These are phyloP conservation scores for Corvus hawaiiensis DNA, from an alignment of 2,113 vertebrate species.

Conservation along the genomic window DNA sequence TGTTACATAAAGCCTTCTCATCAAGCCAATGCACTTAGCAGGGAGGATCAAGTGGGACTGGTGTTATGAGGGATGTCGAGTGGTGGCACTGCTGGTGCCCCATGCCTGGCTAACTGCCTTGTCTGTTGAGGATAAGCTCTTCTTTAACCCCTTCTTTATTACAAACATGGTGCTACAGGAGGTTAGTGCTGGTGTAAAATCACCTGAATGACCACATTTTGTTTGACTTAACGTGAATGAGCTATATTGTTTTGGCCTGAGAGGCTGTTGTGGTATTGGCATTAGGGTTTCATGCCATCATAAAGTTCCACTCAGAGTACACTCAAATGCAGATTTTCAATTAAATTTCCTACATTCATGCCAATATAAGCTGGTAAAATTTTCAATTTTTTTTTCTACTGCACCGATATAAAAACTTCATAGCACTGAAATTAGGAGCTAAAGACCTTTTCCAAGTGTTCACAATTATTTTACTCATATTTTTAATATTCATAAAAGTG, in stretches of 20 bases:
- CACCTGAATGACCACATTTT: neutral
- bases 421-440: conserved; percentile 40
- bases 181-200: neutral
- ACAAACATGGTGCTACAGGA: neutral
- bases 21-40: neutral
- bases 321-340: conserved; percentile 56
- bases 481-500: conserved; percentile 71
- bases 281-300: neutral
- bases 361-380: conserved; percentile 4
- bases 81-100: neutral
- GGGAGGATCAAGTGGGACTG: neutral
- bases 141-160: neutral
- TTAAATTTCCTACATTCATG: conserved; percentile 21
- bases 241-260: neutral
- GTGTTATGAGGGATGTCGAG: neutral
- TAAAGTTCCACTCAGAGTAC: neutral
- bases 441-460: conserved; percentile 55
- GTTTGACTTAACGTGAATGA: neutral
- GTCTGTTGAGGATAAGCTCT: neutral
- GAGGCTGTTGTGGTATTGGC: neutral
- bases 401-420: conserved; percentile 22
- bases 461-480: conserved; percentile 62
- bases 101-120: neutral
- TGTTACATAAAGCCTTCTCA: neutral
- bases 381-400: conserved; percentile 19